These are phyloP conservation scores for Oryzias celebensis DNA, from an alignment of 2,113 vertebrate species.

Conservation along the genomic window DNA sequence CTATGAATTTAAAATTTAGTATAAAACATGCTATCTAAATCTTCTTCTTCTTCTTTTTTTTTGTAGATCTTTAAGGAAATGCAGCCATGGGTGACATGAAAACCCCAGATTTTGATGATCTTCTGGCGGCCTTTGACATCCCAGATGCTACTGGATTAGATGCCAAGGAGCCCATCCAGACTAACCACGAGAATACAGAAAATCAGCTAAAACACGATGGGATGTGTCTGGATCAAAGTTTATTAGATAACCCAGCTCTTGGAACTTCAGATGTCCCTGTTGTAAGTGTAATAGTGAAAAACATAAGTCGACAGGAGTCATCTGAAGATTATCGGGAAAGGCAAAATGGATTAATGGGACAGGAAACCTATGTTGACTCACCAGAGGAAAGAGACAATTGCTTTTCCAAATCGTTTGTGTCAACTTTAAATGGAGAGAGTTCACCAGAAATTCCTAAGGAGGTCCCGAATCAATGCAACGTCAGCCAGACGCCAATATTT, in stretches of 20 bases:
- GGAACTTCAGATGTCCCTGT: constrained; percentile 81
- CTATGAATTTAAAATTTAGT: not conserved
- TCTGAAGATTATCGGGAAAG: constrained; percentile 80
- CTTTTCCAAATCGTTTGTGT: constrained; percentile 83
- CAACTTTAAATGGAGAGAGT: constrained; percentile 86
- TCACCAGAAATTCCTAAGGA: constrained; percentile 78
- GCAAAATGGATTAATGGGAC: constrained; percentile 87
- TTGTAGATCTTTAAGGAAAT: constrained; percentile 72
- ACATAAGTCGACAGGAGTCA: constrained; percentile 89
- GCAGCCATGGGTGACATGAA: constrained; percentile 98
- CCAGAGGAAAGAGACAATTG: constrained; percentile 62
- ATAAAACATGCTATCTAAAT: not conserved
- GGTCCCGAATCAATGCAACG: constrained; percentile 74
- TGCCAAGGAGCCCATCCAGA: constrained; percentile 90
- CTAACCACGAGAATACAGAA: constrained; percentile 84
- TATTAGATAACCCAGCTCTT: constrained; percentile 76
- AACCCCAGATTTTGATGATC: constrained; percentile 98
- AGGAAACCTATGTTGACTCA: constrained; percentile 73
- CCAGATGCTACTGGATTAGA: constrained; percentile 94
- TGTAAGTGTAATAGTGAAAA: constrained; percentile 96
- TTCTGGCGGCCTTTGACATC: constrained; percentile 98
- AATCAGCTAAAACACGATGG: constrained; percentile 84
- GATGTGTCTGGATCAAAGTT: constrained; percentile 85
- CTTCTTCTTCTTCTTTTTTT: constrained; percentile 9
- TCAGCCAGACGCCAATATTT: constrained; percentile 82